phyloP scores from a whole-genome alignment of 1,140 invertebrate genomes.

The Thaumetopoea pityocampa region DNA sequence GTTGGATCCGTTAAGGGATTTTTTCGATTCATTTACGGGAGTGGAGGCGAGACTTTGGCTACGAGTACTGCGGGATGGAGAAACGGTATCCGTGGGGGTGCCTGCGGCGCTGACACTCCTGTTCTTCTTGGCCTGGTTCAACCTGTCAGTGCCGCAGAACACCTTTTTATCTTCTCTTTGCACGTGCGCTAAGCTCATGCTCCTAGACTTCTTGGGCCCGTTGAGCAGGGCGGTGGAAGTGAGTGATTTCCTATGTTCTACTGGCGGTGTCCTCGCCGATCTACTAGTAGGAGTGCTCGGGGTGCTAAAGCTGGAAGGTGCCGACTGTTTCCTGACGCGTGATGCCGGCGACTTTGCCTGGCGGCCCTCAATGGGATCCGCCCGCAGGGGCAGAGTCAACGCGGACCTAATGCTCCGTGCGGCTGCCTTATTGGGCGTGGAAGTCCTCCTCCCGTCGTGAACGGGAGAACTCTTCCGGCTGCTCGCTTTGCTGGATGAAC shows the following conservation, averaged over 20 bases:
- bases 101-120: slow-evolving; percentile 25
- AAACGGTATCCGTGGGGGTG: slow-evolving; percentile 26
- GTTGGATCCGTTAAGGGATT: slow-evolving; percentile 27
- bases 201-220: slow-evolving; percentile 54
- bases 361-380: slow-evolving; percentile 22
- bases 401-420: slow-evolving; percentile 34
- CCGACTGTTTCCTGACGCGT: slow-evolving; percentile 52
- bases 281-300: slow-evolving; percentile 48
- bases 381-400: slow-evolving; percentile 46
- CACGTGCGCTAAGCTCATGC: slow-evolving; percentile 50
- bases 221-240: slow-evolving; percentile 33
- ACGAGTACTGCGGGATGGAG: slow-evolving; percentile 31
- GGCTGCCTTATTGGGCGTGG: slow-evolving; percentile 40
- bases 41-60: slow-evolving; percentile 61
- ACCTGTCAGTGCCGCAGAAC: slow-evolving; percentile 44
- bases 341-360: slow-evolving; percentile 18
- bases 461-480: slow-evolving; percentile 38
- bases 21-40: slow-evolving; percentile 42
- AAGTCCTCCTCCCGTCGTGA: slow-evolving; percentile 29
- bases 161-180: slow-evolving; percentile 37
- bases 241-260: slow-evolving; percentile 58
- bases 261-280: slow-evolving; percentile 46
- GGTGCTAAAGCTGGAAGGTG: slow-evolving; percentile 56
- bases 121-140: slow-evolving; percentile 33
- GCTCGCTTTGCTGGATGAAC: slow-evolving; percentile 25